phyloP scores from a whole-genome alignment of 2,888 invertebrate genomes.

The Drosophila borborema region DNA sequence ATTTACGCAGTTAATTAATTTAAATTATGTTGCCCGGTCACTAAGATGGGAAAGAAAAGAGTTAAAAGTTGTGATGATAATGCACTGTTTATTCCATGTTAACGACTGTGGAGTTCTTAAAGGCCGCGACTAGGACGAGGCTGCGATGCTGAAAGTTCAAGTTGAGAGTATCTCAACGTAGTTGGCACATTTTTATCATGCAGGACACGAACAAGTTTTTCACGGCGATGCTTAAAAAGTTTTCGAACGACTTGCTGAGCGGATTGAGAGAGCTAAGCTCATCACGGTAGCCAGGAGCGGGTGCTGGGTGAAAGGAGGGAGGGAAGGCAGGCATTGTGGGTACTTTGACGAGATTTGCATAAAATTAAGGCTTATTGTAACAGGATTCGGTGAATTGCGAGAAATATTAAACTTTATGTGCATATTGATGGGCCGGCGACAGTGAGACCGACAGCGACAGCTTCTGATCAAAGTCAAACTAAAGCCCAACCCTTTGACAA shows the following conservation, averaged over 20 bases:
- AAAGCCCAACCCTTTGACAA: conserved; percentile 63
- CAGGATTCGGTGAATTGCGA: conserved; percentile 74
- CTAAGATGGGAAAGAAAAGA: conserved; percentile 16
- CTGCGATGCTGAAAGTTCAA: conserved; percentile 37
- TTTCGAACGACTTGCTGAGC: conserved; percentile 55
- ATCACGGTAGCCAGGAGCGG: conserved; percentile 4
- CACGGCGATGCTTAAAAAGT: conserved; percentile 73
- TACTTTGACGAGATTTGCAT: conserved; percentile 72
- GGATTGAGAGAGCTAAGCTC: conserved; percentile 67
- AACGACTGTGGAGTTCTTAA: conserved; percentile 37
- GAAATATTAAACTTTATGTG: conserved; percentile 79
- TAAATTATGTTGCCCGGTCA: conserved; percentile 43
- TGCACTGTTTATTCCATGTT: conserved; percentile 58
- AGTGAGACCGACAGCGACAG: conserved; percentile 20
- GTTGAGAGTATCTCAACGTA: conserved; percentile 33
- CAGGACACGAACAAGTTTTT: conserved; percentile 77
- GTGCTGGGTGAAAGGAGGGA: background rate
- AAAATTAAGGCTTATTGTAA: conserved; percentile 77
- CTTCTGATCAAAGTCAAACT: conserved; percentile 23
- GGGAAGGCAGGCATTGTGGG: conserved; percentile 1
- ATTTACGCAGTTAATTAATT: conserved; percentile 64
- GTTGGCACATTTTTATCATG: conserved; percentile 74
- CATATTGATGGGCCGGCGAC: conserved; percentile 66
- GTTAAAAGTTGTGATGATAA: conserved; percentile 37
- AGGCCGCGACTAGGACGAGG: conserved; percentile 33